Conservation (phyloP, 2,113 vertebrate species). For the Aegithalos caudatus region DNA sequence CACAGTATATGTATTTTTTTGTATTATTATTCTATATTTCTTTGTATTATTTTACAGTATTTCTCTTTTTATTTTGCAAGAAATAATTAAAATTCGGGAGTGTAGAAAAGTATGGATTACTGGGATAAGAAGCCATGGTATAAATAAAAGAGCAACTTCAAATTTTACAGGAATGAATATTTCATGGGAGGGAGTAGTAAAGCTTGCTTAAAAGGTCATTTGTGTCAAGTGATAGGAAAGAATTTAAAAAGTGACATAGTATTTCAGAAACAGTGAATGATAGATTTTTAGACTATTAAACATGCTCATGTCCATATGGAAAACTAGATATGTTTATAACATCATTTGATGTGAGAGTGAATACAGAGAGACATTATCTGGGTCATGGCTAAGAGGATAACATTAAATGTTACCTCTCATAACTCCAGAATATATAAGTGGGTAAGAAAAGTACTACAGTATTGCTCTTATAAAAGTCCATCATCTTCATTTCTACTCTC, state of each 20-base stretch:
- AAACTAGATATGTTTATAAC: background rate
- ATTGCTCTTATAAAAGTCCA: background rate
- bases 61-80: background rate
- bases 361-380: background rate
- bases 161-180: background rate
- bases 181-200: background rate
- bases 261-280: background rate
- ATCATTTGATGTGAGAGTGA: background rate
- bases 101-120: background rate
- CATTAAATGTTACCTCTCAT: background rate
- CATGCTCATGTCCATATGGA: background rate
- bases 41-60: too few species aligned
- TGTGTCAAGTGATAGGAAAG: background rate
- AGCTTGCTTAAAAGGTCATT: background rate
- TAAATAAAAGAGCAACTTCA: background rate
- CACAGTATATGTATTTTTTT: too few species aligned
- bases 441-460: background rate
- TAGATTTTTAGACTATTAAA: background rate
- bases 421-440: background rate
- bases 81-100: background rate
- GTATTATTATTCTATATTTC: too few species aligned
- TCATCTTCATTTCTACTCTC: background rate
- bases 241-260: background rate
- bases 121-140: background rate
- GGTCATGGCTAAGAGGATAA: background rate